Evolutionary conservation across 2,113 vertebrate species (phyloP).

Genomic region (Neopipo cinnamomea): DNA sequence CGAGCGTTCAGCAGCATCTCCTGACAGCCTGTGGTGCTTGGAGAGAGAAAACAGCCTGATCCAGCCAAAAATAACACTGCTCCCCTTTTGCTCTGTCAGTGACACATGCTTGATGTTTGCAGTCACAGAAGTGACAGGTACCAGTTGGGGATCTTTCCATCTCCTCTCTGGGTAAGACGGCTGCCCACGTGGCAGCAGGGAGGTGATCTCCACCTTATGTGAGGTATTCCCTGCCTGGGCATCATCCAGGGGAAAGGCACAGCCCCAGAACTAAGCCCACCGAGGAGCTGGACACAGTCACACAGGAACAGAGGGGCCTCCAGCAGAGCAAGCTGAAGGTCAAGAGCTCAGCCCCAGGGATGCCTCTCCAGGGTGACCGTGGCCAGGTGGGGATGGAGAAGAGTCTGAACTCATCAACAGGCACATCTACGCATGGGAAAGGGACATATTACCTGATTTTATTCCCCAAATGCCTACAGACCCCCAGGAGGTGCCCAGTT

Average conservation of each 20-base stretch:
- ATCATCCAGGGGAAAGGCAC: neutral
- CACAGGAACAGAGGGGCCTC: neutral
- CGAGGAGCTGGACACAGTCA: accelerated
- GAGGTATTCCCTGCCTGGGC: neutral
- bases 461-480: neutral
- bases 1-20: neutral
- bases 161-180: neutral
- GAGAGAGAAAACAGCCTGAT: neutral
- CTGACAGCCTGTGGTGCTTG: neutral
- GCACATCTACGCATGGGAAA: neutral
- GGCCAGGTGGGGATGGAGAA: neutral
- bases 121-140: neutral
- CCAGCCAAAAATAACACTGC: neutral
- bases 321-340: neutral
- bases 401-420: neutral
- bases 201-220: neutral
- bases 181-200: neutral
- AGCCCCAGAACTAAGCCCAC: neutral
- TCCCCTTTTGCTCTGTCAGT: neutral
- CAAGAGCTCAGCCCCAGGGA: neutral
- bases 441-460: neutral
- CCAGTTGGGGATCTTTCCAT: neutral
- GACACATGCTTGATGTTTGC: neutral
- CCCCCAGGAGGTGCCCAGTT: neutral
- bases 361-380: neutral